Evolutionary conservation across 1,140 invertebrate species (phyloP).

Genomic region (Fopius arisanus): DNA sequence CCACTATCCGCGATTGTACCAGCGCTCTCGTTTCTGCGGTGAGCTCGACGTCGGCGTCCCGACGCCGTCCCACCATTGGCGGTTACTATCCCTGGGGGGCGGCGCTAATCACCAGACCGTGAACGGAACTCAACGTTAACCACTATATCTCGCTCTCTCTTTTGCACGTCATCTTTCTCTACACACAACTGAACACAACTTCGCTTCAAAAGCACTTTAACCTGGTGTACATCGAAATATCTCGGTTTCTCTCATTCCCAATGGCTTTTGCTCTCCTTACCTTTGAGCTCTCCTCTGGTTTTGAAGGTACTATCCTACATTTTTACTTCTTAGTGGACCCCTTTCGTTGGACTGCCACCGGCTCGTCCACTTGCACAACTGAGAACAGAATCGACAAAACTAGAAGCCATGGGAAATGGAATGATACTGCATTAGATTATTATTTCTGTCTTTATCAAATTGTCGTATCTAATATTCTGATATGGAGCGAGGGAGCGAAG

Average conservation of each 20-base stretch:
- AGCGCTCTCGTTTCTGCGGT: slow-evolving; percentile 51
- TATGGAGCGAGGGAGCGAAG: neutral
- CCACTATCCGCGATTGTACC: slow-evolving; percentile 61
- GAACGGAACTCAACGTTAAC: slow-evolving; percentile 34
- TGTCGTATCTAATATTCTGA: neutral
- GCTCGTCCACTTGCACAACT: neutral
- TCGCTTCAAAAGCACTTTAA: slow-evolving; percentile 29
- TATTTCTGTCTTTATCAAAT: neutral
- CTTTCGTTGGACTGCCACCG: too few relatives aligned
- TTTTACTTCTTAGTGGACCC: neutral
- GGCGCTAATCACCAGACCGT: slow-evolving; percentile 66
- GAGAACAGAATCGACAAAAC: slow-evolving; percentile 44
- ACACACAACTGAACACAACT: neutral
- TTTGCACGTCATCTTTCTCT: neutral
- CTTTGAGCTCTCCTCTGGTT: slow-evolving; percentile 16
- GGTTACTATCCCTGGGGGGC: slow-evolving; percentile 63
- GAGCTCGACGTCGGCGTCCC: slow-evolving; percentile 60
- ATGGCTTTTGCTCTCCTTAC: neutral
- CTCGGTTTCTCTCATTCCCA: slow-evolving; percentile 13
- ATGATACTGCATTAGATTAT: too few relatives aligned
- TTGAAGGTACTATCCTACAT: neutral
- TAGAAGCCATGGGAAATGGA: slow-evolving; percentile 43
- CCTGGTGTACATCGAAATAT: slow-evolving; percentile 23
- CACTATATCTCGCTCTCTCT: neutral
- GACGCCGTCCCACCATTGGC: slow-evolving; percentile 63